Base-by-base conservation (phyloP, 1,140 invertebrate genomes). In the Euwallacea fornicatus region DNA sequence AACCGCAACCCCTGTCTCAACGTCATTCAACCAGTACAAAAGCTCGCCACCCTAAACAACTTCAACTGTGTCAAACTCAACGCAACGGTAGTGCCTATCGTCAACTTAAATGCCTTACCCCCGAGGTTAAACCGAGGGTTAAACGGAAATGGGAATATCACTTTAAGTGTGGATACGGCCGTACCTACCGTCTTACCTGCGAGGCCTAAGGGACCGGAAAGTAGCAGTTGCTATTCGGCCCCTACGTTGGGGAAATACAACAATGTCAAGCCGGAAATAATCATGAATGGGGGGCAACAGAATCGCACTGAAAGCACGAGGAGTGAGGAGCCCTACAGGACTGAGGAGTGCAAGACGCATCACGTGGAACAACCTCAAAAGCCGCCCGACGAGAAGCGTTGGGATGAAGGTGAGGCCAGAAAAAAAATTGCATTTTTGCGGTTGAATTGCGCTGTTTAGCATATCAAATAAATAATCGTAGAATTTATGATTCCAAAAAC, bases 41-140 rank as follows among this genome's bases (percentile, higher is more conserved):
- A 79, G 59, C 65, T 78, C 8, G 73, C 78, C 50, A 75, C 74
- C 50, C 44, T 76, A 50, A 81, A 81, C 69, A 80, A 79, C 66
- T 81, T 79, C 69, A 79, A 78, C 69, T 79, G 78, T 69, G 76
- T 81, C 59, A 81, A 81, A 74, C 72, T 81, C 58, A 81, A 81
- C 62, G 76, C 79, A 61, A 77, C 78, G 70, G 77, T 81, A 76
- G 79, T 81, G 78, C 80, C 80, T 77, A 79, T 81, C 72, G 79
- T 80, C 33, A 81, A 80, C 73, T 65, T 81, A 60, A 81, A 80
- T 69, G 72, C 77, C 44, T 66, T 81, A 75, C 79, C 80, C 74
- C 74, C 78, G 56, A 75, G 75, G 72, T 60, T 78, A 66, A 78
- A 76, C 73, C 21, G 21, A 33, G 75, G 74, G 42, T 72, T 77